Evolutionary conservation across 2,888 invertebrate genomes (phyloP), one percentile per base, ranked within the genome.

Genomic region (Trichopoda pennipes): DNA sequence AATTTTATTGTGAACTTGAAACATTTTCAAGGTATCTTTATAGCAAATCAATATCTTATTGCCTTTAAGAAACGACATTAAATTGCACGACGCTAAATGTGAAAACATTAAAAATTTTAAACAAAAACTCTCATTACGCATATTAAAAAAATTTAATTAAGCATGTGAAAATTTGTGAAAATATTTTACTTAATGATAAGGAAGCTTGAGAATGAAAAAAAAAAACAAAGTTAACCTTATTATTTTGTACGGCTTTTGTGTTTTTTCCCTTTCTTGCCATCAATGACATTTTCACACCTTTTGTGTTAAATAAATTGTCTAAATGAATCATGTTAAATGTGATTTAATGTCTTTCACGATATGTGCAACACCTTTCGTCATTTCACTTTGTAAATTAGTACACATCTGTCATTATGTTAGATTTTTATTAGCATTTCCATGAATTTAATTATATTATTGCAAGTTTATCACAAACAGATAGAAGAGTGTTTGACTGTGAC

Each of bases 1-100:
- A 21, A 35, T 60, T 70, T 70, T 55, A 42, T 70, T 60, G 60
- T n/a, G 21, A 70, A 74, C 70, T 78, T 72, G 55, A 66, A 61
- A 72, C 69, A 74, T 12, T 49, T 78, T 78, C 44, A 64, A 77
- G 58, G 56, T 70, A 56, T 56, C 56, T 38, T 42, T 17, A n/a
- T 64, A 44, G 12, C 7, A 21, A 38, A 49, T 21, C 42, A 64
- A 17, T 21, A 6, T 53, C 9, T 49, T 61, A 42, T 23, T 66
- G 19, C 12, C n/a, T 35, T 38, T 16, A 4, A 28, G 28, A 44
- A 49, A 66, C n/a, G 28, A 12, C 19, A 51, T 55, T 70, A 55
- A 19, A 60, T n/a, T 51, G 8, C 9, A 51, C n/a, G 19, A 51
- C 66, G 49, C 38, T 17, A 58, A 49, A 35, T 28, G 10, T 14